A percentile compares a stretch with the other conserved stretches of the same genome.
These are phyloP conservation scores for Lycaon pictus DNA, from an alignment of 2,113 vertebrate species.

Conservation along the genomic window DNA sequence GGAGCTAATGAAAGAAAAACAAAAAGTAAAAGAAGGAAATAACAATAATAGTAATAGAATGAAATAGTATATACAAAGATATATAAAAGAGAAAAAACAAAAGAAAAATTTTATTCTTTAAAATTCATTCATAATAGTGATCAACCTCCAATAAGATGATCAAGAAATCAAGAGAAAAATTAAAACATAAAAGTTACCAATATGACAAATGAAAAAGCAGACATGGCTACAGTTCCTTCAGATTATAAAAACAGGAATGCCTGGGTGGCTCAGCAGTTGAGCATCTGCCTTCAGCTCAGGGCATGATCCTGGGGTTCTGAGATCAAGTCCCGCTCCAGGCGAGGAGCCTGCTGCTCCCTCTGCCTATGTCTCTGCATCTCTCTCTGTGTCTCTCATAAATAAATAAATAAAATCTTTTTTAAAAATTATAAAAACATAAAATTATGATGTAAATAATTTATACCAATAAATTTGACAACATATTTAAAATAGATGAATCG, in stretches of 20 bases:
- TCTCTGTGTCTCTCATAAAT: too few relatives aligned
- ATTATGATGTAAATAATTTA: neutral
- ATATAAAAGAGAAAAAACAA: neutral
- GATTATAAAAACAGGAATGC: neutral
- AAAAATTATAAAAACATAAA: neutral
- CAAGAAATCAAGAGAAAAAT: neutral
- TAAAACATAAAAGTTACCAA: neutral
- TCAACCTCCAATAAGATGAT: neutral
- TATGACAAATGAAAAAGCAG: neutral
- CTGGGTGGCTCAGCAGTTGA: too few relatives aligned
- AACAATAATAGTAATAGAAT: neutral
- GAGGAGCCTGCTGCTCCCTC: too few relatives aligned
- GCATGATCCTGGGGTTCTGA: too few relatives aligned
- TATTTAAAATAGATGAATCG: conserved; percentile 7
- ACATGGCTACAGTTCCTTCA: neutral
- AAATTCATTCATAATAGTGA: conserved; percentile 1
- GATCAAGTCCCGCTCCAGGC: too few relatives aligned
- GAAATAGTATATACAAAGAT: neutral
- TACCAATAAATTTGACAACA: neutral
- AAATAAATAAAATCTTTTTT: too few relatives aligned
- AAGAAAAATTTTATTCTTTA: neutral
- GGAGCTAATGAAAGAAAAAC: neutral
- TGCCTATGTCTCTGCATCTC: too few relatives aligned
- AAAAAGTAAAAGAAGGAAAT: neutral
- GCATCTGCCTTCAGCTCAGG: too few relatives aligned